Conservation (phyloP, 2,888 invertebrate genomes). For the Entomobrya proxima region DNA sequence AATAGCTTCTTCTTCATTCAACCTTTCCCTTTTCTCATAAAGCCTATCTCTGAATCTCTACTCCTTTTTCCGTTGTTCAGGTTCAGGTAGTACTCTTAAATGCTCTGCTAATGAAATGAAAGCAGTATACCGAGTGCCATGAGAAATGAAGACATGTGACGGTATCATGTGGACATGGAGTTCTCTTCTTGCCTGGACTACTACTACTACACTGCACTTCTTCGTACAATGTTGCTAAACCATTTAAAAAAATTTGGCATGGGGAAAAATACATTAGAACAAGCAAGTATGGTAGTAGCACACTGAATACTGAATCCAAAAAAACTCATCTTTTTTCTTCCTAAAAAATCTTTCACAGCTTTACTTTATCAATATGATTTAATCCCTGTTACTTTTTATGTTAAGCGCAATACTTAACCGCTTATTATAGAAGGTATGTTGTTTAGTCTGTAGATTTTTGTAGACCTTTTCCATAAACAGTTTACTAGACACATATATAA, state of each 20-base stretch:
- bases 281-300: not conserved
- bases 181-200: not conserved
- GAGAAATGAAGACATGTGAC: constrained; percentile 44
- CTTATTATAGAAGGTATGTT: not conserved
- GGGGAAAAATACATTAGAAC: not conserved
- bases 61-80: no score
- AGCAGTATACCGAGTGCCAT: not conserved
- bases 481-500: no score
- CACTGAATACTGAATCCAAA: not conserved
- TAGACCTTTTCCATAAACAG: not conserved
- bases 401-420: not conserved
- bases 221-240: not conserved
- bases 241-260: not conserved
- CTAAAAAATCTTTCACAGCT: not conserved
- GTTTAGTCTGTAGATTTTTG: constrained; percentile 17
- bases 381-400: constrained; percentile 37
- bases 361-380: constrained; percentile 40
- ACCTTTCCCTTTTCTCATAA: no score
- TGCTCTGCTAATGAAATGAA: not conserved
- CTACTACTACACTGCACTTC: no score
- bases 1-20: no score
- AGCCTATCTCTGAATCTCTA: no score
- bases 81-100: no score
- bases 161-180: constrained; percentile 54
- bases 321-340: not conserved